Evolutionary conservation across 2,113 vertebrate species (phyloP).

Genomic region (Oceanodroma tethys): DNA sequence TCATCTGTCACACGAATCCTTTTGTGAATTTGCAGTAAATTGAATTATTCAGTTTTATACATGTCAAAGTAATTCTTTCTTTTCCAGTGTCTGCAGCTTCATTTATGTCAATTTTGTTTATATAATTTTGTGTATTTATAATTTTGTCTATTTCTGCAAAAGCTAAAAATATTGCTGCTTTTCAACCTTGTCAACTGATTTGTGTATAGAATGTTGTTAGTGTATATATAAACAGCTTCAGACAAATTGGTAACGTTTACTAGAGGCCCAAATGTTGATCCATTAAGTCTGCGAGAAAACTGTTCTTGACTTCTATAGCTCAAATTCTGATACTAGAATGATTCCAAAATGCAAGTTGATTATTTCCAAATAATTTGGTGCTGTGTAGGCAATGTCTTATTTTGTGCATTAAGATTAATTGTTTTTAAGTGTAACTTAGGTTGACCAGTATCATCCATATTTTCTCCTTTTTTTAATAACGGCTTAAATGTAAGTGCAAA

Average conservation of each 20-base stretch:
- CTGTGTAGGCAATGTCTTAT: background rate
- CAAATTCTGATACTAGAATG: background rate
- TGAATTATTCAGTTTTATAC: background rate
- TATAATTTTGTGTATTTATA: background rate
- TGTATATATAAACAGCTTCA: background rate
- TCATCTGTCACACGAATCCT: constrained; percentile 26
- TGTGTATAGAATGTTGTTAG: background rate
- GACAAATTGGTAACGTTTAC: background rate
- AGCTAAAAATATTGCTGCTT: background rate
- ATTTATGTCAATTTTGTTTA: background rate
- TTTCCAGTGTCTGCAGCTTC: background rate
- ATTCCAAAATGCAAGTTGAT: background rate
- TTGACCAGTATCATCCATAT: background rate
- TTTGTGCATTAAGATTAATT: background rate
- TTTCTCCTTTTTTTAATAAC: background rate
- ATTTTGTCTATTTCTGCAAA: background rate
- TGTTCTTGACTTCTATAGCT: background rate
- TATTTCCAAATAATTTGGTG: background rate
- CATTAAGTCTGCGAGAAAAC: background rate
- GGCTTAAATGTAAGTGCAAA: no score
- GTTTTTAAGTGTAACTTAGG: background rate
- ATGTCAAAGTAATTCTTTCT: background rate
- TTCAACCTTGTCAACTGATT: background rate
- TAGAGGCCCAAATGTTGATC: background rate
- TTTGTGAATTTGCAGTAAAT: constrained; percentile 15